Percentiles rank a stretch among this genome's conserved stretches.
Evolutionary conservation across 2,113 vertebrate species (phyloP).

Genomic region (Silurus glanis): DNA sequence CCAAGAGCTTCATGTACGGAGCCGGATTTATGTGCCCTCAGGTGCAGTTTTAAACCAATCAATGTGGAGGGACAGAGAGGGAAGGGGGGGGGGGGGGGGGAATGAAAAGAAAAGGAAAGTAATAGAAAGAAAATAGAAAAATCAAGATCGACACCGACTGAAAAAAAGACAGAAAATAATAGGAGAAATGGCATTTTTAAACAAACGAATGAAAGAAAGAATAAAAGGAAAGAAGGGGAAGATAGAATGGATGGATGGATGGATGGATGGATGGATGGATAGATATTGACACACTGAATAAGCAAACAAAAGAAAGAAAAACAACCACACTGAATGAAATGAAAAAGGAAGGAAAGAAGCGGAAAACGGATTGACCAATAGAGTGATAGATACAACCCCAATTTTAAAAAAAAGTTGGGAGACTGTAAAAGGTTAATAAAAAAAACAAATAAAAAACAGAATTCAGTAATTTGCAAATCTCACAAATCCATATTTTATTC

Average conservation of each 20-base stretch:
- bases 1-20: slow-evolving; percentile 85
- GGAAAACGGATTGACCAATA: not conserved
- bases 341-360: not conserved
- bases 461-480: no score
- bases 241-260: not conserved
- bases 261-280: not conserved
- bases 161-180: no score
- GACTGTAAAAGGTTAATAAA: no score
- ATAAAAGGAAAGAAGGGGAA: not conserved
- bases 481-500: no score
- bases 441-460: not conserved
- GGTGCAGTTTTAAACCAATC: slow-evolving; percentile 62
- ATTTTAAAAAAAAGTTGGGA: no score
- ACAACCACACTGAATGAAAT: not conserved
- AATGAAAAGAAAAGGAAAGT: not conserved
- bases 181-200: no score
- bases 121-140: not conserved
- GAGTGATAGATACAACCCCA: not conserved
- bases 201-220: not conserved
- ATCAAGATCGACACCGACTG: not conserved
- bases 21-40: slow-evolving; percentile 89
- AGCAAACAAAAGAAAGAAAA: not conserved
- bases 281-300: not conserved
- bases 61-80: not conserved
- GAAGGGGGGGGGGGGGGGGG: not conserved